A percentile compares a stretch with the other conserved stretches of the same genome.
Conservation (phyloP, 2,888 invertebrate genomes). For the Malthinus flaveolus region DNA sequence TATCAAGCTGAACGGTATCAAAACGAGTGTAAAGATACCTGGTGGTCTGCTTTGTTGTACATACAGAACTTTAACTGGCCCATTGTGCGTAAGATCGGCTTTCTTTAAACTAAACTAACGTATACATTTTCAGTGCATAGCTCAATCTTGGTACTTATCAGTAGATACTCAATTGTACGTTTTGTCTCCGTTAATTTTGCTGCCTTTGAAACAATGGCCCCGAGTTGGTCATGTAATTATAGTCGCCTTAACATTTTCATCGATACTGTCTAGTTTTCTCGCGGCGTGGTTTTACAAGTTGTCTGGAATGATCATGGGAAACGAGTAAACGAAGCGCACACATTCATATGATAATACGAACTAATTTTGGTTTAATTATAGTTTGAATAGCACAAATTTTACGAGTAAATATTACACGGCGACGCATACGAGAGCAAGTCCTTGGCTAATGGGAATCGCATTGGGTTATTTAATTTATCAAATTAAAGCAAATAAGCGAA, state of each 20-base stretch:
- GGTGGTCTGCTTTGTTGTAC: neutral
- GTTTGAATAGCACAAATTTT: neutral
- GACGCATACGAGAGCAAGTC: slow-evolving; percentile 42
- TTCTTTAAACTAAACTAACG: no score
- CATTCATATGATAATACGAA: neutral
- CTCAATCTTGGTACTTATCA: slow-evolving; percentile 2
- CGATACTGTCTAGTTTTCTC: neutral
- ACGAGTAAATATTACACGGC: slow-evolving; percentile 38
- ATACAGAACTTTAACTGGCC: no score
- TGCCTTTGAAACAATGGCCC: neutral
- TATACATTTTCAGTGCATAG: neutral
- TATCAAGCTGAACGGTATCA: neutral
- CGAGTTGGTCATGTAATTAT: neutral
- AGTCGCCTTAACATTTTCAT: neutral
- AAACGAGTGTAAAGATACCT: slow-evolving; percentile 26
- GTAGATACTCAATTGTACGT: neutral
- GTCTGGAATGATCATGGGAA: neutral
- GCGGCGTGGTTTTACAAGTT: neutral
- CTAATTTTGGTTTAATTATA: neutral
- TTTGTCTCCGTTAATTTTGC: neutral
- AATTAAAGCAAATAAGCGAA: slow-evolving; percentile 18
- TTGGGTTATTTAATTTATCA: slow-evolving; percentile 38
- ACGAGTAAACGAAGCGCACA: neutral
- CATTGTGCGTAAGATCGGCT: no score
- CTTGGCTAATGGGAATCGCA: slow-evolving; percentile 45